Evolutionary conservation across 37 sponge, comb jelly and placozoan species (phyloP).

Genomic region (Theonella swinhoei): DNA sequence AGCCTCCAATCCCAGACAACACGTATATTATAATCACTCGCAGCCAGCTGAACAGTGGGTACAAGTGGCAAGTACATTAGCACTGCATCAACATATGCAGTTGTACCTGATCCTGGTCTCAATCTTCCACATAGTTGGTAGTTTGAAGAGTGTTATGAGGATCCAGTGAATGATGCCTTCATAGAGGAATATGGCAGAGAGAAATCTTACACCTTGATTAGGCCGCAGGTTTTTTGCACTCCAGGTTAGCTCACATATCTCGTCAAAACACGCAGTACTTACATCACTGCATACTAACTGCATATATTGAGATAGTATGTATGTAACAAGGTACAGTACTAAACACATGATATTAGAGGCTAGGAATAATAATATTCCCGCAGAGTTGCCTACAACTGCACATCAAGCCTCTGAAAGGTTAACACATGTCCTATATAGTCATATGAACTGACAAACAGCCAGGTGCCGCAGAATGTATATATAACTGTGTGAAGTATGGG

Average conservation of each 20-base stretch:
- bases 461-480: not conserved
- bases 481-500: too few species aligned
- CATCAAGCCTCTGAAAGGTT: too few species aligned
- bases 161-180: slow-evolving; percentile 76
- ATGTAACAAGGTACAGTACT: slow-evolving; percentile 5
- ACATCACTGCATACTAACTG: slow-evolving; percentile 78
- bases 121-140: slow-evolving; percentile 76
- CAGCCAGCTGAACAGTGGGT: slow-evolving; percentile 73
- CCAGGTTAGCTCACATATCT: slow-evolving; percentile 43
- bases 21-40: slow-evolving; percentile 83
- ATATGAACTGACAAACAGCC: too few species aligned
- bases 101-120: slow-evolving; percentile 75
- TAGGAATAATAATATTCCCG: too few species aligned
- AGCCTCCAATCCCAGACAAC: slow-evolving; percentile 86
- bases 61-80: too few species aligned
- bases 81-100: too few species aligned
- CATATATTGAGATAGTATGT: slow-evolving; percentile 13
- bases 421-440: too few species aligned
- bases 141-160: slow-evolving; percentile 58
- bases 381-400: too few species aligned
- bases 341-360: too few species aligned
- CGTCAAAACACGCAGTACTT: slow-evolving; percentile 54
- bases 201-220: slow-evolving; percentile 77
- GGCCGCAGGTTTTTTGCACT: slow-evolving; percentile 20
- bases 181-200: slow-evolving; percentile 86